These are phyloP conservation scores for Drosophila novamexicana DNA, from an alignment of 1,140 invertebrate species.

Conservation along the genomic window DNA sequence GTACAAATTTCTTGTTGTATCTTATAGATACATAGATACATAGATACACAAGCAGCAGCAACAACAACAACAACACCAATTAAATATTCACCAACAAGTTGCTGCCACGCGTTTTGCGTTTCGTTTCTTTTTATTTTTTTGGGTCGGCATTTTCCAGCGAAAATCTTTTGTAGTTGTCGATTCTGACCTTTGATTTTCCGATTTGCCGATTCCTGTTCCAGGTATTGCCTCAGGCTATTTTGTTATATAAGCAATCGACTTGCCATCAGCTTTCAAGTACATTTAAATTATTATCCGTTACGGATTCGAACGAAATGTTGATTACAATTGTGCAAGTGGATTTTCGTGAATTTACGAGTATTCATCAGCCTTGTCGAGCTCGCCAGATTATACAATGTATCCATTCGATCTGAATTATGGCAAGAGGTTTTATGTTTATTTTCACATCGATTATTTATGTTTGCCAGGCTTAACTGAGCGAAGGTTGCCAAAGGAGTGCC, in stretches of 20 bases:
- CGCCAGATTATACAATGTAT: constrained; percentile 23
- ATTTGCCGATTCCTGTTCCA: constrained; percentile 31
- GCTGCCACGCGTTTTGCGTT: constrained; percentile 67
- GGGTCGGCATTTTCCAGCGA: constrained; percentile 58
- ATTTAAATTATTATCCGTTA: constrained; percentile 64
- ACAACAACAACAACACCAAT: constrained; percentile 27
- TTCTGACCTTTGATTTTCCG: constrained; percentile 58
- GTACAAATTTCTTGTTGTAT: constrained; percentile 23
- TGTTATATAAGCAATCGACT: constrained; percentile 58
- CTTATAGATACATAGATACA: constrained; percentile 32
- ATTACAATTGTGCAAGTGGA: constrained; percentile 19
- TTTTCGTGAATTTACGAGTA: constrained; percentile 36
- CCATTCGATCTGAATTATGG: constrained; percentile 32
- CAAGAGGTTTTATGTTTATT: constrained; percentile 28
- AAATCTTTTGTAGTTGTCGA: constrained; percentile 58
- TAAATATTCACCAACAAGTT: constrained; percentile 61
- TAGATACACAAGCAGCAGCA: constrained; percentile 18
- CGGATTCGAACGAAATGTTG: constrained; percentile 35
- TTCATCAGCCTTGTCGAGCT: constrained; percentile 30
- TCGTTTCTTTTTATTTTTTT: not conserved
- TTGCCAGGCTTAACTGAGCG: not conserved
- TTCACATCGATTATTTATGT: constrained; percentile 33
- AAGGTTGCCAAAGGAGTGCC: not conserved
- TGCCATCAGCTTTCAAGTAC: constrained; percentile 45
- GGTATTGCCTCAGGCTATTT: constrained; percentile 23